These are phyloP conservation scores for Lontra canadensis DNA, from an alignment of 2,113 vertebrate species.

Conservation along the genomic window DNA sequence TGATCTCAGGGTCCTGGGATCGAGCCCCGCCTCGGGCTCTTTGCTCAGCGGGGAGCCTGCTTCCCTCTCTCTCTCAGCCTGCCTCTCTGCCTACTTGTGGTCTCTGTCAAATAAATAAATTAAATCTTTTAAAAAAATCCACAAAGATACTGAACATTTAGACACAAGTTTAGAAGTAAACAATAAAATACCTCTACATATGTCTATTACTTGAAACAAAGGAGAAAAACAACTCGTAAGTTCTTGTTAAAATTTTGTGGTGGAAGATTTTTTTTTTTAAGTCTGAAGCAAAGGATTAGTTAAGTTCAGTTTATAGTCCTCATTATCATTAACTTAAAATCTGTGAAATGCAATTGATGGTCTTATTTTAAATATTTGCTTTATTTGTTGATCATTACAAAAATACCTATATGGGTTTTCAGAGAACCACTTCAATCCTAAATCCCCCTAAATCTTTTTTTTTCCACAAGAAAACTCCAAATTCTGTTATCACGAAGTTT, in stretches of 20 bases:
- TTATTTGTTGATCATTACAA: neutral
- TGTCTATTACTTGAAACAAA: neutral
- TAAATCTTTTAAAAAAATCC: neutral
- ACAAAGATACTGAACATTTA: neutral
- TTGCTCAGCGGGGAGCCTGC: no score
- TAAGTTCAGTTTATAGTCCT: neutral
- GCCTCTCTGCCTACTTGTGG: no score
- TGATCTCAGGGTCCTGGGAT: no score
- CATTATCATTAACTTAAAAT: neutral
- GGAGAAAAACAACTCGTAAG: neutral
- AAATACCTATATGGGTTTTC: neutral
- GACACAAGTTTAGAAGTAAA: neutral
- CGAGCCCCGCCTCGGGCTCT: no score
- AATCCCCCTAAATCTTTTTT: neutral
- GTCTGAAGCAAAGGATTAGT: neutral
- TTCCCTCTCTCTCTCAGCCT: no score
- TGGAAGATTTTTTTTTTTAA: neutral
- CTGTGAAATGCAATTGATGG: neutral
- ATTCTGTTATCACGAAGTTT: neutral
- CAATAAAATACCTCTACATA: neutral
- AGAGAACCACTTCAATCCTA: neutral
- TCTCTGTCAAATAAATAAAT: no score
- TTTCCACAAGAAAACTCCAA: neutral
- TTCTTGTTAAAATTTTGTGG: neutral
- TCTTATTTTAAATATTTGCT: neutral